Conservation (phyloP, 2,888 invertebrate genomes). For the Noctua janthina region DNA sequence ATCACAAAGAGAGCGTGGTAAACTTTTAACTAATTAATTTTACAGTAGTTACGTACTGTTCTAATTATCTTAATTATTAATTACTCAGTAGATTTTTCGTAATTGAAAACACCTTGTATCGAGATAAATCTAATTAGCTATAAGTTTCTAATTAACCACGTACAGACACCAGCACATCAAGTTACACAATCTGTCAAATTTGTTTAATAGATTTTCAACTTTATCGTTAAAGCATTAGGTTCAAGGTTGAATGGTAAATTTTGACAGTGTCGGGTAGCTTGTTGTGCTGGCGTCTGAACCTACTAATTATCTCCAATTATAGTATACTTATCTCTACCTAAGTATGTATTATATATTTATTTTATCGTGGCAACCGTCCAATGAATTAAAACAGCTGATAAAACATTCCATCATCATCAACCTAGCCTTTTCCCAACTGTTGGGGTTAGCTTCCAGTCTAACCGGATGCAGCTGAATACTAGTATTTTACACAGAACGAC, state of each 20-base stretch:
- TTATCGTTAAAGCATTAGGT: too few relatives aligned
- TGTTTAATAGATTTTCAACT: too few relatives aligned
- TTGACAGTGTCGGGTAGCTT: too few relatives aligned
- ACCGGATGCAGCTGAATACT: too few relatives aligned
- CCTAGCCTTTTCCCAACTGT: too few relatives aligned
- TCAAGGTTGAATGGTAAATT: too few relatives aligned
- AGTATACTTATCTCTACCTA: background rate
- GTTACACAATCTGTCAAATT: too few relatives aligned
- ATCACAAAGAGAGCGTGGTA: conserved; percentile 53
- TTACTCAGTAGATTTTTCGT: conserved; percentile 21
- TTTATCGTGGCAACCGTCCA: background rate
- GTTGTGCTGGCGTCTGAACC: too few relatives aligned
- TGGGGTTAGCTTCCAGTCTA: too few relatives aligned
- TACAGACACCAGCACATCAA: background rate
- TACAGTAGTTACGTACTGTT: conserved; percentile 13
- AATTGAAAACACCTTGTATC: conserved; percentile 7
- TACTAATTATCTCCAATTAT: background rate
- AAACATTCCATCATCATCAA: too few relatives aligned
- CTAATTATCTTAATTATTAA: conserved; percentile 47
- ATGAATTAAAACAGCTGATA: background rate
- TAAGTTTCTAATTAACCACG: background rate
- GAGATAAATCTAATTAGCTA: background rate
- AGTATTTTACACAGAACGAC: too few relatives aligned
- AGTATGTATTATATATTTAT: background rate
- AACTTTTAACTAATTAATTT: conserved; percentile 44